Evolutionary conservation across 2,888 invertebrate species (phyloP), one percentile per base, ranked within the genome.

Genomic region (Scaptomyza polygonia): DNA sequence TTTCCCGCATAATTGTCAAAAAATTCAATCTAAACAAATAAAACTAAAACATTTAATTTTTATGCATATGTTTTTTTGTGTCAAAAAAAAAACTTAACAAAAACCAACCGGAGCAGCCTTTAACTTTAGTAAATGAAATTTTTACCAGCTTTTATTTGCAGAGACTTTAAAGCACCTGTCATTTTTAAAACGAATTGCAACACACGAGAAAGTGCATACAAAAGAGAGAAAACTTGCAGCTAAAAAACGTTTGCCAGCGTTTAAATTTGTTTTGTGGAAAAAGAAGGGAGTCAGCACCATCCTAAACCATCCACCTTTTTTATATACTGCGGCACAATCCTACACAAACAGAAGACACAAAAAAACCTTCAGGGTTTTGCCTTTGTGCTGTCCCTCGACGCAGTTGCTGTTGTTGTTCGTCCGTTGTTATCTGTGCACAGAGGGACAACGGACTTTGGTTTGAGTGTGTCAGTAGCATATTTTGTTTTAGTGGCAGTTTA

Each of bases 371-470:
- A 55, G 66, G 54, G 76, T 55, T 63, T 47, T 49, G 34, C 34
- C 49, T 59, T 58, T 61, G 73, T 52, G 54, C 25, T 55, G 69
- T 48, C 54, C 67, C 69, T 65, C 34, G 58, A 45, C 69, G 52
- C 65, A 49, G 29, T 62, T 67, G 70, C 55, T 58, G 62, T 43
- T 45, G 63, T 66, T 68, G 47, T 36, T 56, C 18, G 27, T 54
- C 43, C 45, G 53, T 52, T 63, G 67, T 62, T 70, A 64, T 67
- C 72, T 70, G 61, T 14, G 16, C 70, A 49, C 54, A 63, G 56
- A 52, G 77, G 85, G 67, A 81, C 81, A 82, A 85, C 79, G 77
- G 82, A 67, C 65, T 75, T 75, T 64, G 67, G 63, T 51, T 71
- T 67, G 67, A 75, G 79, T 77, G 74, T 63, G 67, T 59, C 77